Conservation (phyloP, 2,797 vertebrate species). For the Thalassophryne amazonica region DNA sequence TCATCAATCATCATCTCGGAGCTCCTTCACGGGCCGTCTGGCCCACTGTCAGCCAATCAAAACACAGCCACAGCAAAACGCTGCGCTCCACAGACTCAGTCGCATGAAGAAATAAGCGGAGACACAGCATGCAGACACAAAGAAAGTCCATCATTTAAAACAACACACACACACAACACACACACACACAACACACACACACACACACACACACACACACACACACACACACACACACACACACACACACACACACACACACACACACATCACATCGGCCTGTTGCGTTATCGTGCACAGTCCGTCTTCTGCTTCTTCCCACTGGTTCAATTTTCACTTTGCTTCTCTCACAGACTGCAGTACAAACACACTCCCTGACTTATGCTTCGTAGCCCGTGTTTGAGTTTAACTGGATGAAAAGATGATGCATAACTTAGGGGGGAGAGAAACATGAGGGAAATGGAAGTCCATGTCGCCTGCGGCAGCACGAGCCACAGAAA, state of each 20-base stretch:
- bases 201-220: not conserved
- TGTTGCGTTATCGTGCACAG: slow-evolving; percentile 2
- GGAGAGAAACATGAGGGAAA: slow-evolving; percentile 60
- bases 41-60: slow-evolving; percentile 27
- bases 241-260: slow-evolving; percentile 4
- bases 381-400: slow-evolving; percentile 40
- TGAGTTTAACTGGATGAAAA: slow-evolving; percentile 77
- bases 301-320: not conserved
- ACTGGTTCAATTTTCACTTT: slow-evolving; percentile 2
- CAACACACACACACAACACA: slow-evolving; percentile 6
- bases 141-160: slow-evolving; percentile 24
- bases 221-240: slow-evolving; percentile 9
- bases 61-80: slow-evolving; percentile 13
- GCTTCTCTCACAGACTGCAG: slow-evolving; percentile 16
- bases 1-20: slow-evolving; percentile 52
- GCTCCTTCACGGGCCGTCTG: slow-evolving; percentile 8
- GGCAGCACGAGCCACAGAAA: slow-evolving; percentile 62
- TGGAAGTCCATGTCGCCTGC: slow-evolving; percentile 61
- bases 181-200: not conserved
- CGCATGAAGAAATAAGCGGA: slow-evolving; percentile 24
- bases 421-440: slow-evolving; percentile 62
- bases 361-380: slow-evolving; percentile 37
- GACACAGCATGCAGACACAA: slow-evolving; percentile 27
- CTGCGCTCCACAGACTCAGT: slow-evolving; percentile 24
- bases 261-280: slow-evolving; percentile 7